A percentile compares a stretch with the other conserved stretches of the same genome.
Evolutionary conservation across 2,797 vertebrate species (phyloP).

Genomic region (Limosa lapponica): DNA sequence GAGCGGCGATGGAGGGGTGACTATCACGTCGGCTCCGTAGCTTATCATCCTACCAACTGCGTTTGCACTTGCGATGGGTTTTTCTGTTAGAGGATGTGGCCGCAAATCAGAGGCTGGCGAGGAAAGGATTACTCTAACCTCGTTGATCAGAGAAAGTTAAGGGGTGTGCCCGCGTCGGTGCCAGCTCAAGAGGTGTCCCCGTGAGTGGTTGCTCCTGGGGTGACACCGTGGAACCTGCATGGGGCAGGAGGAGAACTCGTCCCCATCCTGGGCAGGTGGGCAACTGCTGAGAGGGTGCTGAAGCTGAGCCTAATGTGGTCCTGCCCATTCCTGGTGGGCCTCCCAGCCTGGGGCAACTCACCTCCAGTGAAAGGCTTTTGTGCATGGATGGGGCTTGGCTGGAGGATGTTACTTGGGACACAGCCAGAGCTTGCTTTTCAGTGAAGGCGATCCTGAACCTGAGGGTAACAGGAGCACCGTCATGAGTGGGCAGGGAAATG

Average conservation of each 20-base stretch:
- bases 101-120: conserved; percentile 3
- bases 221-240: rapidly evolving
- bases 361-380: not conserved
- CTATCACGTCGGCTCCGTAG: not conserved
- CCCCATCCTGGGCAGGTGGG: not conserved
- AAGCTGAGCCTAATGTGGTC: not conserved
- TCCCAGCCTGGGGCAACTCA: not conserved
- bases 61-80: not conserved
- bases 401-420: not conserved
- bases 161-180: rapidly evolving
- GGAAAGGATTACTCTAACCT: conserved; percentile 14
- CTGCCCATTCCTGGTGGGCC: not conserved
- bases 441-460: not conserved
- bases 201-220: not conserved
- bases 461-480: rapidly evolving
- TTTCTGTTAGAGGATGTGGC: conserved; percentile 44
- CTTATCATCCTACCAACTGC: not conserved
- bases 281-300: not conserved
- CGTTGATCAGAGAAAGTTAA: conserved; percentile 2
- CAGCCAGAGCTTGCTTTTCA: rapidly evolving
- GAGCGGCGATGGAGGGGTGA: not conserved
- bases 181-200: not conserved
- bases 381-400: not conserved
- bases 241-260: not conserved
- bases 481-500: not conserved